These are phyloP conservation scores for Prionace glauca DNA, from an alignment of 2,797 vertebrate species.

Conservation along the genomic window DNA sequence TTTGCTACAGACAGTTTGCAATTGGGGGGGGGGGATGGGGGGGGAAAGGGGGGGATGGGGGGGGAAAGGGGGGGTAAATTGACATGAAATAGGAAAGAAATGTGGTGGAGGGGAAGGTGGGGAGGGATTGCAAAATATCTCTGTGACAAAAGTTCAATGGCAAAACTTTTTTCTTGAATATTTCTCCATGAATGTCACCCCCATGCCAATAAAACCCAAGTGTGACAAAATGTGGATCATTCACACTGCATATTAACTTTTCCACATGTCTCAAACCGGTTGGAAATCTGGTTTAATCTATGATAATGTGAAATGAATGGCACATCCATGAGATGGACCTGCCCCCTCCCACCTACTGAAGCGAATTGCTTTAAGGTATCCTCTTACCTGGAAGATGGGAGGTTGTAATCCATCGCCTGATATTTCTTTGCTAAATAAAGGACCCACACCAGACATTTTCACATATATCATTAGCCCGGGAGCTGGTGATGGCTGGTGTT, in stretches of 20 bases:
- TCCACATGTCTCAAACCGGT: not conserved
- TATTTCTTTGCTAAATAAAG: slow-evolving; percentile 34
- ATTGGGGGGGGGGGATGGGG: not conserved
- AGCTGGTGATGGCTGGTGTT: not conserved
- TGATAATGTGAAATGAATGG: not conserved
- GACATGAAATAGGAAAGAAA: too few relatives aligned
- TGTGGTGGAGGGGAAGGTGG: not conserved
- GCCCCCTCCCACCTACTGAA: not conserved
- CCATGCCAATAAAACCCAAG: too few relatives aligned
- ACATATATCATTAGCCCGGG: slow-evolving; percentile 33
- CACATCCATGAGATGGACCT: not conserved
- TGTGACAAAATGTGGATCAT: not conserved
- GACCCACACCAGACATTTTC: slow-evolving; percentile 31
- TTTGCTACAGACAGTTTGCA: not conserved
- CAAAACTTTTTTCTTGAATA: not conserved
- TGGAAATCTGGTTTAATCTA: not conserved
- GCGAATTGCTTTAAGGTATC: not conserved
- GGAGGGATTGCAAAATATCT: not conserved
- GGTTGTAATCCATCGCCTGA: slow-evolving; percentile 21
- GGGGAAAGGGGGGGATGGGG: too few relatives aligned
- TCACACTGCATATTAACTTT: not conserved
- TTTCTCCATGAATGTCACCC: too few relatives aligned
- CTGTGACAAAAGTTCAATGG: not conserved
- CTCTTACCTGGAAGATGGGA: slow-evolving; percentile 30
- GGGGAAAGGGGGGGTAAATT: too few relatives aligned